Percentiles rank a stretch among this genome's conserved stretches.
Conservation (phyloP, 1,140 invertebrate species). For the Pygmarrhopalites habei region DNA sequence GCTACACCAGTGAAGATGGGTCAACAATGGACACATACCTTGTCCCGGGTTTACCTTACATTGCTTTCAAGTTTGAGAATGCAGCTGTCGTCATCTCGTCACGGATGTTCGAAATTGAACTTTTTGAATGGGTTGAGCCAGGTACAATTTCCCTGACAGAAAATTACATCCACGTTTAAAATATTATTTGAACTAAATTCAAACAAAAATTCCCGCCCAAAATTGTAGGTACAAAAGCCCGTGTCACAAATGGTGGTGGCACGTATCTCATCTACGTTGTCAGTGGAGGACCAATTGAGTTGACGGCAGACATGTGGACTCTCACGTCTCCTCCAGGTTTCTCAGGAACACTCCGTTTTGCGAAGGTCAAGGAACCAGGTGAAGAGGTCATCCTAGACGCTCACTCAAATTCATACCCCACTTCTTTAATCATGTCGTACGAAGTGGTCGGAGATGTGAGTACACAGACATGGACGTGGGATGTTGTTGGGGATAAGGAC, state of each 20-base stretch:
- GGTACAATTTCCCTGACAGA: too few relatives aligned
- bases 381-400: constrained; percentile 29
- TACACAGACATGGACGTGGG: constrained; percentile 29
- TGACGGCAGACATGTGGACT: background rate
- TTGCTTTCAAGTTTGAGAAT: constrained; percentile 17
- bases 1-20: too few relatives aligned
- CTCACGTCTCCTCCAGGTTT: constrained; percentile 10
- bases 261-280: constrained; percentile 6
- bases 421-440: constrained; percentile 20
- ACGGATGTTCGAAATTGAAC: background rate
- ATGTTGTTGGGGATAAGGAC: constrained; percentile 17
- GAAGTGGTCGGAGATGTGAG: constrained; percentile 15
- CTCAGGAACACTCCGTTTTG: constrained; percentile 32
- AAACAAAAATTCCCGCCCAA: too few relatives aligned
- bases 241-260: background rate
- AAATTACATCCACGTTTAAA: too few relatives aligned
- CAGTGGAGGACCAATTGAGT: constrained; percentile 3
- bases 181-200: too few relatives aligned
- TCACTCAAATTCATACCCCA: constrained; percentile 6
- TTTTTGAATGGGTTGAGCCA: constrained; percentile 6
- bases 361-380: constrained; percentile 20
- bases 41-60: constrained; percentile 27
- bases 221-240: constrained; percentile 3
- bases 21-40: constrained; percentile 11
- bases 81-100: constrained; percentile 3